Base-by-base conservation (phyloP, 2,797 vertebrate species). In the Crax fasciolata region DNA sequence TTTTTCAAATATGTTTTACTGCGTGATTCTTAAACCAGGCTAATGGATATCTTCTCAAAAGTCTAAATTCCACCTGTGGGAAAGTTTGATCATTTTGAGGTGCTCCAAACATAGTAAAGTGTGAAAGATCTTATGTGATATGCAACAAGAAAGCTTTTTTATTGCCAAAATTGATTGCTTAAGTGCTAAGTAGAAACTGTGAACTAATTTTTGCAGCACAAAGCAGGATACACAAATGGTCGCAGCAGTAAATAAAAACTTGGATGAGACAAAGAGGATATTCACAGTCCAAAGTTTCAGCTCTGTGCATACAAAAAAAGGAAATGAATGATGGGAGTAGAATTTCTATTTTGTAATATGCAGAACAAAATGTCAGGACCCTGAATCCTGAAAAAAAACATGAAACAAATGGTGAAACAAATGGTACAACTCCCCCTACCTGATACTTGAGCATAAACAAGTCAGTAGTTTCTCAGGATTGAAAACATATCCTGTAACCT, bases 291-390 rank as follows among this genome's bases (percentile, higher is more conserved):
- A 95, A 91, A 62, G 30, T 46, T 94, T 67, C 84, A 87, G 57
- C 28, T 24, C 12, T 48, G 81, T 23, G 32, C 20, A 49, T 25
- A 78, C 32, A 68, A 59, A 86, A 89, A 91, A 70, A 70, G 93
- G 96, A 96, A 97, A 92, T 77, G 61, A 85, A 84, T 20, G 11
- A 72, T 6, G 32, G 91, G 39, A 92, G 62, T 16, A 84, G 65
- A 88, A 63, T 76, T 74, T 55, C 13, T 89, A 79, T 90, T 95
- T 92, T 90, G 38, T 51, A 88, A 55, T 13, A 68, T 57, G 41
- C n/a, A 91, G 96, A 68, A 96, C 90, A 96, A 96, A 97, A 89
- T 96, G 95, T 96, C 95, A 97, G 70, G 93, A 96, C 94, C 90
- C 72, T 27, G 38, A 89, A 63, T 92, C 39, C 87, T 89, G 81